These are phyloP conservation scores for Chinchilla lanigera DNA, from an alignment of 2,113 vertebrate genomes.

Conservation along the genomic window DNA sequence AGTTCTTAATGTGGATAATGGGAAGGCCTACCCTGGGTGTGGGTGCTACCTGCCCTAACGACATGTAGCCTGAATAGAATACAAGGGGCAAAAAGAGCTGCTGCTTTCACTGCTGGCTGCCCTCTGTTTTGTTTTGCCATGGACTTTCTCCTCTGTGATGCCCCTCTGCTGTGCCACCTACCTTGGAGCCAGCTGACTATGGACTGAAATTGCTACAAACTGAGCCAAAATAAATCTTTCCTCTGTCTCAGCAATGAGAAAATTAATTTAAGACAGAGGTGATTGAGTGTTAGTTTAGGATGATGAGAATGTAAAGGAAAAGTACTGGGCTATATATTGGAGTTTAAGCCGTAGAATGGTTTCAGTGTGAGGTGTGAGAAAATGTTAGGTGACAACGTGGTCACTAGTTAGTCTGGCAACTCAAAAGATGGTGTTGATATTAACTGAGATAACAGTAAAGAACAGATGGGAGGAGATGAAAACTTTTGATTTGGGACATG, in stretches of 20 bases:
- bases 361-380: background rate
- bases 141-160: too few relatives aligned
- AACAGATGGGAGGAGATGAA: background rate
- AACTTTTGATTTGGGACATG: conserved; percentile 9
- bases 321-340: background rate
- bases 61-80: too few relatives aligned
- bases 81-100: too few relatives aligned
- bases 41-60: too few relatives aligned
- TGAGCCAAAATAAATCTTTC: too few relatives aligned
- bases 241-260: background rate
- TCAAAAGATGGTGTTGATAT: background rate
- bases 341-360: background rate
- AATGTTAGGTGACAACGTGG: background rate
- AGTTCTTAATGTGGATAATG: too few relatives aligned
- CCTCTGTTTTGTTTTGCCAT: too few relatives aligned
- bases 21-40: too few relatives aligned
- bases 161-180: too few relatives aligned
- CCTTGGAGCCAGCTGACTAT: too few relatives aligned
- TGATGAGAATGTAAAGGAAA: background rate
- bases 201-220: too few relatives aligned
- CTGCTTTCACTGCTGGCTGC: too few relatives aligned
- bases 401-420: background rate
- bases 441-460: background rate
- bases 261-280: background rate
- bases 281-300: background rate